Evolutionary conservation across 1,140 invertebrate genomes (phyloP).

Genomic region (Aphelenchoides avenae): DNA sequence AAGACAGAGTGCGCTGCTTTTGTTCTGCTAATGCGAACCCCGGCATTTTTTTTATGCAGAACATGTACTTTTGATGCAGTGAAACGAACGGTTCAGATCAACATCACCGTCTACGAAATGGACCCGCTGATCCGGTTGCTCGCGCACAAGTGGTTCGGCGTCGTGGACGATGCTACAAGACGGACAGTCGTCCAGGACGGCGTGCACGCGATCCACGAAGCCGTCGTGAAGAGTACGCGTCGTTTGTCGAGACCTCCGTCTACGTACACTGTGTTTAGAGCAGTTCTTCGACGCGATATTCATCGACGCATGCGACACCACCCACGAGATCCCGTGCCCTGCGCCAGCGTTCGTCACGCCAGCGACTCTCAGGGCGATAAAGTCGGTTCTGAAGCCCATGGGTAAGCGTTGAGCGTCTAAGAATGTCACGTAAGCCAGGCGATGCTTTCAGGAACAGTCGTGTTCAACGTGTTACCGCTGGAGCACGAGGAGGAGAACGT

Average conservation of each 20-base stretch:
- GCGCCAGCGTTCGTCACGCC: conserved; percentile 4
- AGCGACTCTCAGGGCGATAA: conserved; percentile 3
- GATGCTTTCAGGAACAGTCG: not conserved
- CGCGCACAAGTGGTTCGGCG: conserved; percentile 18
- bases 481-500: conserved; percentile 11
- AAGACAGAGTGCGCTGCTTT: no score
- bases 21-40: no score
- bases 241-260: not conserved
- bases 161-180: conserved; percentile 12
- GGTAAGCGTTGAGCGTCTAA: not conserved
- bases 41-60: no score
- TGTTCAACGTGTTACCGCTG: conserved; percentile 11
- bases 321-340: conserved; percentile 9
- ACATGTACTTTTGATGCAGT: no score
- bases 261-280: conserved; percentile 3
- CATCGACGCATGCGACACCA: conserved; percentile 16
- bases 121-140: conserved; percentile 6
- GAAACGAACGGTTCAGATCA: no score
- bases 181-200: conserved; percentile 12
- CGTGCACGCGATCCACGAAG: conserved; percentile 8
- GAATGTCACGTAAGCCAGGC: not conserved
- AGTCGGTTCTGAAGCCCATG: not conserved
- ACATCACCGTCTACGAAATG: conserved; percentile 15
- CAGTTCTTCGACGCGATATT: conserved; percentile 12
- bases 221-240: conserved; percentile 12